Evolutionary conservation across 2,888 invertebrate genomes (phyloP), one percentile per base, ranked within the genome.

Genomic region (Limnephilus marmoratus): DNA sequence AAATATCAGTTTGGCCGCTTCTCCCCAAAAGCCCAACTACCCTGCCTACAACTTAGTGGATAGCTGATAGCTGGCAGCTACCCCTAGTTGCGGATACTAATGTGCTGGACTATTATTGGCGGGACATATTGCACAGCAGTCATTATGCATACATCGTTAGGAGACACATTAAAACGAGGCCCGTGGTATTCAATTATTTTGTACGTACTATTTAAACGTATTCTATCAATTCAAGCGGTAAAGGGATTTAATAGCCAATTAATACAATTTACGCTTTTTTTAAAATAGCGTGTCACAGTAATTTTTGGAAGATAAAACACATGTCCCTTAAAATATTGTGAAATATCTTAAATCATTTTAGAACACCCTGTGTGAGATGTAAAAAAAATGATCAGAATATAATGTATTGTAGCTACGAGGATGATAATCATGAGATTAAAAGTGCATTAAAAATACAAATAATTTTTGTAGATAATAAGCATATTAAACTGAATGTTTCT

Each of bases 1-100:
- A 93, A 93, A 93, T 93, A 93, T 93, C 93, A 93, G 93, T 93
- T 93, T 90, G 92, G 93, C 18, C 82, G 90, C 88, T 81, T 87
- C 86, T 53, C 85, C 85, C 49, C 45, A 3, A 5, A 1, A 18
- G 68, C 53, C n/a, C 85, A 34, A 85, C 88, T 88, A 68, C 68
- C 88, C 31, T 37, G 68, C 68, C 68, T 68, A 68, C 68, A 68
- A 68, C 9, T 24, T 24, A 53, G 53, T 18, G 15, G 53, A 15
- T 15, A 53, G 53, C 53, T 18, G 68, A 24, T n/a, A 68, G 68
- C 68, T 68, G 24, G 53, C 18, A 53, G 53, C 53, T 53, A 53
- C 53, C 68, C 68, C 68, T 68, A 68, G 68, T 68, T 68, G 68
- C 24, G 68, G 68, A 68, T 24, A 88, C 88, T 88, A 53, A 85